Evolutionary conservation across 2,113 vertebrate species (phyloP), one percentile per base, ranked within the genome.

Genomic region (Nerophis lumbriciformis): DNA sequence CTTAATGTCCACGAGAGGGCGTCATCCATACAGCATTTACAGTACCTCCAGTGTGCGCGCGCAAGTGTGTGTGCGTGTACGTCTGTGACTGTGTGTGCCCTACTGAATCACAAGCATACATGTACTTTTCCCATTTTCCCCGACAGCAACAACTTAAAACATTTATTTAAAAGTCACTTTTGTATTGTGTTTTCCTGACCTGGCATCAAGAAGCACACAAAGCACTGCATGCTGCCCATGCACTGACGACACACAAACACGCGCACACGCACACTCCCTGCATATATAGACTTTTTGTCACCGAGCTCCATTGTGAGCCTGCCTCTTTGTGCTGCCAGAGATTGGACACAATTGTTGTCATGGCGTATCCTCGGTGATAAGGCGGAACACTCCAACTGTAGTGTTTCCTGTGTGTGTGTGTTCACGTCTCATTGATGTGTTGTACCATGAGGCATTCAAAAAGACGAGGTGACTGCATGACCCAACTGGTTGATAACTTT

Each of bases 1-100:
- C 61, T 13, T 36, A 0, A 44, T 59, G 45, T 39, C 77, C 90
- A 87, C 76, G 19, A 89, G 88, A 67, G 73, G 83, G 83, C 63
- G 79, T 59, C 75, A 81, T 53, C 55, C 35, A 90, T 93, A 92
- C 91, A 90, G 91, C 80, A 93, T 90, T 16, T 45, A 44, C 16
- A 16, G n/a, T 15, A 36, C 38, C 62, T 5, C 14, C 50, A 52
- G 7, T 35, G 16, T n/a, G 21, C 21, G 21, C 21, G 21, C 21
- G 21, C 21, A 28, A 3, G 21, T 28, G 21, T 28, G 2, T 28
- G 28, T 28, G 2, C 3, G 28, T 28, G 28, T 28, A 4, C 4
- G 28, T 28, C 3, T 28, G 28, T 28, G 21, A 2, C 53, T 14
- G 14, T 64, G 14, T n/a, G 19, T 44, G 13, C 6, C 58, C 45